Conservation (phyloP, 1,140 invertebrate genomes). For the Saccostrea cuccullata region DNA sequence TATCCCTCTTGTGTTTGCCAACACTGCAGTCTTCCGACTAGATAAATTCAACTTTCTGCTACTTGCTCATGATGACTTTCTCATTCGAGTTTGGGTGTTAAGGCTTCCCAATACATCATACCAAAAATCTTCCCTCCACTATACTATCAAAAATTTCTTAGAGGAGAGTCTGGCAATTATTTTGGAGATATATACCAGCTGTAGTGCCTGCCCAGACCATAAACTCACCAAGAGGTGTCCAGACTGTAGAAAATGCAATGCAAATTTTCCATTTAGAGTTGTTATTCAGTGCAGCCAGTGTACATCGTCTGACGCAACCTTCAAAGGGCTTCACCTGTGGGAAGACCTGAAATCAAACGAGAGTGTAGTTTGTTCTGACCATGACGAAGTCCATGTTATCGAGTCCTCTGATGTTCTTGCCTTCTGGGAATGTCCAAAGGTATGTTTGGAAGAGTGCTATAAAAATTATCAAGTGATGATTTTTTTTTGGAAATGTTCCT, state of each 20-base stretch:
- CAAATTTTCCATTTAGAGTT: neutral
- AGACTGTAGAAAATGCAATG: neutral
- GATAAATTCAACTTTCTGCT: conserved; percentile 21
- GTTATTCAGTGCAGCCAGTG: conserved; percentile 17
- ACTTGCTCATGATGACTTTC: neutral
- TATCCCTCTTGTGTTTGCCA: neutral
- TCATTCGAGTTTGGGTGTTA: conserved; percentile 20
- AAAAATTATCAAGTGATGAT: neutral
- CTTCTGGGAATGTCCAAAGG: conserved; percentile 1
- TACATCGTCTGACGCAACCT: neutral
- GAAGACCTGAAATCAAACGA: conserved; percentile 4
- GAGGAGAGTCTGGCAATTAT: neutral
- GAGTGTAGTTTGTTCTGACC: conserved; percentile 20
- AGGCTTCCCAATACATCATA: neutral
- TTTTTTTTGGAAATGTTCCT: neutral
- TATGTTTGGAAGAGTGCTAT: neutral
- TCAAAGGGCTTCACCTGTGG: neutral
- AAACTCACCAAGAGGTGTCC: conserved; percentile 14
- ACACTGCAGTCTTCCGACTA: conserved; percentile 20
- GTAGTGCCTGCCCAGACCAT: neutral
- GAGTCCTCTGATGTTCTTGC: neutral
- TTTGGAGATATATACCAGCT: neutral
- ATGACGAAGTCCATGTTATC: conserved; percentile 23
- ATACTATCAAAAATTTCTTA: conserved; percentile 31
- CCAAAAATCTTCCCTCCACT: neutral